These are phyloP conservation scores for Macrosoma leucophasiata DNA, from an alignment of 2,888 invertebrate species.

Conservation along the genomic window DNA sequence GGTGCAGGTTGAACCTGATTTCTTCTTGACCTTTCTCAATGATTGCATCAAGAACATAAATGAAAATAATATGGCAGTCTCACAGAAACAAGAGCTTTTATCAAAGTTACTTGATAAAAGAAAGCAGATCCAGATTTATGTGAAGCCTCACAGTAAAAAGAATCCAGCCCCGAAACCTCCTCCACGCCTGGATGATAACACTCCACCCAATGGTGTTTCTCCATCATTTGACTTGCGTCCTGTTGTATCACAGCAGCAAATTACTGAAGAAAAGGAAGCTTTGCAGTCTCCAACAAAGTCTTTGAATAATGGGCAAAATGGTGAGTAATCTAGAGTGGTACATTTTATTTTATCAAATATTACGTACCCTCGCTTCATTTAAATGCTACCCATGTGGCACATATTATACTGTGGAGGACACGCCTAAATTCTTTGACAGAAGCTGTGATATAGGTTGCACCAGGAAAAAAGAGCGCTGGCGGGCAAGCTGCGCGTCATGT, in stretches of 20 bases:
- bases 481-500: too few relatives aligned
- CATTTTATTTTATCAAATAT: too few relatives aligned
- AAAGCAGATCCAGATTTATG: slow-evolving; percentile 66
- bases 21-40: slow-evolving; percentile 82
- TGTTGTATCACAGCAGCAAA: slow-evolving; percentile 64
- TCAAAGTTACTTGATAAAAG: slow-evolving; percentile 79
- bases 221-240: slow-evolving; percentile 65
- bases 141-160: slow-evolving; percentile 54
- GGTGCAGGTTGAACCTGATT: slow-evolving; percentile 80
- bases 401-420: too few relatives aligned
- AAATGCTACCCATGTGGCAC: too few relatives aligned
- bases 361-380: too few relatives aligned
- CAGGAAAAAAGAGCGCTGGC: too few relatives aligned
- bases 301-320: slow-evolving; percentile 37
- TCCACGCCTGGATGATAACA: slow-evolving; percentile 55
- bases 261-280: slow-evolving; percentile 53
- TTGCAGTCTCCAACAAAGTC: slow-evolving; percentile 47
- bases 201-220: slow-evolving; percentile 65
- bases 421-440: too few relatives aligned
- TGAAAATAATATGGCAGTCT: slow-evolving; percentile 51
- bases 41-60: slow-evolving; percentile 79
- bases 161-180: slow-evolving; percentile 63
- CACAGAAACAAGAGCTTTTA: slow-evolving; percentile 79
- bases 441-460: too few relatives aligned
- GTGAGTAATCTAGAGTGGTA: too few relatives aligned